Base-by-base conservation (phyloP, 2,888 invertebrate genomes). In the Fragum fragum region DNA sequence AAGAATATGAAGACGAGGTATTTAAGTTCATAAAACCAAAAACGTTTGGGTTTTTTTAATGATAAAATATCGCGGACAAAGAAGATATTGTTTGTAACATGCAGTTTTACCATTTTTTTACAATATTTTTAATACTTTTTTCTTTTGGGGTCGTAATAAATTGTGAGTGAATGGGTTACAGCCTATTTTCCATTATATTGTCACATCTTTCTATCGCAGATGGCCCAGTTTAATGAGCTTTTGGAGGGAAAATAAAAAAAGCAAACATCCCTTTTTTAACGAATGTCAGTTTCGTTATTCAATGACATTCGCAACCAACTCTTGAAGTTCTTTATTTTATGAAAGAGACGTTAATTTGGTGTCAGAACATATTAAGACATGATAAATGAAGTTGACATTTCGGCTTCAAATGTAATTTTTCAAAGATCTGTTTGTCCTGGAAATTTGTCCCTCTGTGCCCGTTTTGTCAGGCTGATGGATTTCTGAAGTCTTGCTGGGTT, bases 191-290 rank as follows among this genome's bases (percentile, higher is more conserved):
- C 16, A 47, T 3, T 47, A 16, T 14, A 47, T 47, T 47, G 47
- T 47, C 47, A 47, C 16, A n/a, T 9, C 32, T 7, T 32, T 23
- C 7, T 14, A 61, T 66, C 66, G 36, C 66, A 66, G 66, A 66
- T 66, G 66, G 66, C 29, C 26, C 23, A 16, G 11, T 42, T 66
- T 42, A 66, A 42, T 39, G 42, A 66, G 42, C 42, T 66, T 66
- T 66, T 66, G 2, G 66, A 42, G 66, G 36, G 42, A 42, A 66
- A 42, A 21, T n/a, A n/a, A 66, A 66, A 66, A 66, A 66, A 39
- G 66, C 66, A 66, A 66, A 66, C 66, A 66, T 66, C 42, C 66
- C 23, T 42, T 66, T 66, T 66, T 66, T 42, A 66, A 42, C 23
- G 42, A 66, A 42, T 66, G 66, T 66, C 66, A 66, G 66, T 23